These are phyloP conservation scores for Pegea sp. DNA, from an alignment of 23 tunicate species.

Conservation along the genomic window DNA sequence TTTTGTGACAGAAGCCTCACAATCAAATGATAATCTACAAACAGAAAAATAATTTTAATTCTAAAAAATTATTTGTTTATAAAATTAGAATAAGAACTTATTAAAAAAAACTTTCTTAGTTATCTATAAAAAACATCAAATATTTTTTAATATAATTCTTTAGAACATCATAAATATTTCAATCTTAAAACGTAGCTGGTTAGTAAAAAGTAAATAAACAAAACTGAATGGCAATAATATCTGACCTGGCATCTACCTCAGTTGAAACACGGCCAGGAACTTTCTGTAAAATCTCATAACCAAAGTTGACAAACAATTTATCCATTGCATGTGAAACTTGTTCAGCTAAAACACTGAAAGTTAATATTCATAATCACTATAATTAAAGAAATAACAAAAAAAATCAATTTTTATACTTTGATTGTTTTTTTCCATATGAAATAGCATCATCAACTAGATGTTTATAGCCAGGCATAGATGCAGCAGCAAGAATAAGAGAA, in stretches of 20 bases:
- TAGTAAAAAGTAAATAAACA: background rate
- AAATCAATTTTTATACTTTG: constrained; percentile 1
- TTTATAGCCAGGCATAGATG: constrained; percentile 49
- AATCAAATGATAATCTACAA: constrained; percentile 66
- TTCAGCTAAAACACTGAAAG: constrained; percentile 18
- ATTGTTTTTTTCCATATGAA: constrained; percentile 31
- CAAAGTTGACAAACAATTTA: constrained; percentile 79
- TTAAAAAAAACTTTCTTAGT: too few relatives aligned
- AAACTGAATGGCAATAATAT: too few relatives aligned
- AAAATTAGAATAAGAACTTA: too few relatives aligned
- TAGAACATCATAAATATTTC: background rate
- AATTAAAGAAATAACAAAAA: background rate
- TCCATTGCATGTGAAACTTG: constrained; percentile 82
- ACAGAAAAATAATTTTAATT: too few relatives aligned
- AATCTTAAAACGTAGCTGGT: background rate
- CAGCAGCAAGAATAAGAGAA: constrained; percentile 80
- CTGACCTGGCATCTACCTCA: constrained; percentile 83
- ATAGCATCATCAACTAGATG: constrained; percentile 54
- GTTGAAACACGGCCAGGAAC: constrained; percentile 96
- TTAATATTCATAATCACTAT: background rate
- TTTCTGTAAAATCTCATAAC: constrained; percentile 36
- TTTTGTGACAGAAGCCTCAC: constrained; percentile 57
- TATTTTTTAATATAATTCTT: background rate
- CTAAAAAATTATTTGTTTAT: too few relatives aligned
- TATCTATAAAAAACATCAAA: too few relatives aligned